Evolutionary conservation across 2,888 invertebrate species (phyloP), one percentile per base, ranked within the genome.

Genomic region (Nudaria mundana): DNA sequence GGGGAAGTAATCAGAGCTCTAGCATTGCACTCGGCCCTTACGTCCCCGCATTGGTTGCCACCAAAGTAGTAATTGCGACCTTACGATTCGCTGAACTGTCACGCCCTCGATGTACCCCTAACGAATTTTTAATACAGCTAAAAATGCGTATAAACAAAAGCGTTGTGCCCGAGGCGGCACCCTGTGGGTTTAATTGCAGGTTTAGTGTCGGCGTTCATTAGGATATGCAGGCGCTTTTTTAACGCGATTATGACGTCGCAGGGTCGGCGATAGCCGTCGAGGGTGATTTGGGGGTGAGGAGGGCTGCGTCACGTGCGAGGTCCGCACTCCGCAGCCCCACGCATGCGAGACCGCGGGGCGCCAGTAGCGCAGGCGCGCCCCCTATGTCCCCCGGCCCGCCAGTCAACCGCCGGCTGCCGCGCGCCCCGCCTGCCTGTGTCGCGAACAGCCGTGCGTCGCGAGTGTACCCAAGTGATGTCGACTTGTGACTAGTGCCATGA

Each of bases 261-360:
- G 82, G 81, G 81, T 80, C 70, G 73, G 60, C 58, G 63, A 62
- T 65, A 57, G 66, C 55, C 55, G 58, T 52, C 52, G 75, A 78
- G 83, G 81, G 82, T 74, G 76, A 71, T 74, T 71, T 76, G 78
- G 76, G 77, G 80, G 83, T 71, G 85, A 80, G 84, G 84, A 83
- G 86, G 85, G 86, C 78, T 86, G 88, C 88, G 87, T 87, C 87
- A 88, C 87, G 86, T 87, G 87, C 84, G 75, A 81, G 79, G 77
- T 82, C 85, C 87, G 86, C 84, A 85, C 84, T 83, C 85, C 83
- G 87, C 85, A 86, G 76, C 82, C 81, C 83, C 82, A 87, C 86
- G 87, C 87, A 86, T 86, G 87, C 87, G 85, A 86, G 86, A 84
- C 86, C 76, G 83, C 81, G 81, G 81, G 85, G 81, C 86, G 86